Evolutionary conservation across 2,888 invertebrate species (phyloP), one percentile per base, ranked within the genome.

Genomic region (Eupsilia transversa): DNA sequence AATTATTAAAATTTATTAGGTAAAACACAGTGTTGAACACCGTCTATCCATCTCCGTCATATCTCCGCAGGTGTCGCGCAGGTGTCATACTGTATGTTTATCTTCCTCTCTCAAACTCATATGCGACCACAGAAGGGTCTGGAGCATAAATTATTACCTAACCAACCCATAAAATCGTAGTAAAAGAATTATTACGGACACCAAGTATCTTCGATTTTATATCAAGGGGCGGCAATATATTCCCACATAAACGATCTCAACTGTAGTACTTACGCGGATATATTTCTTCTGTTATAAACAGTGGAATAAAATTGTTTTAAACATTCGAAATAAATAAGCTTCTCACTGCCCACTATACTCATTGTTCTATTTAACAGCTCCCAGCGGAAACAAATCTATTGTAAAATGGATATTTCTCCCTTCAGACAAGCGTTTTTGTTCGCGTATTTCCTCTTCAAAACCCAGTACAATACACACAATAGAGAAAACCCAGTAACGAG

Each of bases 111-210:
- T 5, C 63, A 61, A 56, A 30, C 46, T 41, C 68, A 82, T 67
- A 57, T 67, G 68, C 35, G 63, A 67, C 80, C 72, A 64, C 59
- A 65, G 49, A 72, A 73, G 67, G 82, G 74, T 71, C 72, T 54
- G 41, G 17, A 49, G 54, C 74, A 78, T 81, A 83, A 81, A 81
- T 84, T 76, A 84, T 77, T 81, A 71, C 64, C 72, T 60, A 67
- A 72, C 54, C 72, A 73, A 59, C 74, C 79, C 74, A 82, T 83
- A 83, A 83, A 83, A 75, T 85, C 33, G 79, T 75, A 72, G 69
- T 82, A 75, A 78, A 82, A 85, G 65, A 82, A 79, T 75, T 82
- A 82, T 83, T 85, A 82, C 82, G 72, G 71, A 63, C 74, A 52
- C 78, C 59, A 61, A 78, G 70, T 74, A 63, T 73, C 63, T 75